These are phyloP conservation scores for Xanthostigma xanthostigma DNA, from an alignment of 2,888 invertebrate genomes.

Conservation along the genomic window DNA sequence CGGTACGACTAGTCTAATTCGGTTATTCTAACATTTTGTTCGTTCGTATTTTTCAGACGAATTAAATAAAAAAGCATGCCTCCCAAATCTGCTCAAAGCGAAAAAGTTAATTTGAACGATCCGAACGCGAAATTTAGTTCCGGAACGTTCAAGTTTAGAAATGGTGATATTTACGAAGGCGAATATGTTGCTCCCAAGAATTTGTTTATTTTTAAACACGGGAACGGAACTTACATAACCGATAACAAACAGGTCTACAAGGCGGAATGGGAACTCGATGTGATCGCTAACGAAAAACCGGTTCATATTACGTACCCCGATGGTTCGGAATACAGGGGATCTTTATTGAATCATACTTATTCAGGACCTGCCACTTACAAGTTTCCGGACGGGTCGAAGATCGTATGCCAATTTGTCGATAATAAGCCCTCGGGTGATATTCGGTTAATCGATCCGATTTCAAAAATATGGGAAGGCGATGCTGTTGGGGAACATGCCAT, in stretches of 20 bases:
- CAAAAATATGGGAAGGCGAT: slow-evolving; percentile 36
- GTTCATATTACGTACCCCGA: slow-evolving; percentile 30
- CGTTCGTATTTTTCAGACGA: too few relatives aligned
- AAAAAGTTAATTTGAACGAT: too few relatives aligned
- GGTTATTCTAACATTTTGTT: too few relatives aligned
- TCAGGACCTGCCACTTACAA: slow-evolving; percentile 32
- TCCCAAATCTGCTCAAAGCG: too few relatives aligned
- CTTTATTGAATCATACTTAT: slow-evolving; percentile 33
- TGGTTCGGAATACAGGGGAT: slow-evolving; percentile 34
- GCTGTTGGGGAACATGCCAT: slow-evolving; percentile 15
- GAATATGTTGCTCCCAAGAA: too few relatives aligned
- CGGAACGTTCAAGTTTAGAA: too few relatives aligned
- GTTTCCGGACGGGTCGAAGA: slow-evolving; percentile 33
- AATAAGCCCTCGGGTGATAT: slow-evolving; percentile 34
- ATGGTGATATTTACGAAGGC: too few relatives aligned
- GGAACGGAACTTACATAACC: slow-evolving; percentile 38
- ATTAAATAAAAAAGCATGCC: too few relatives aligned
- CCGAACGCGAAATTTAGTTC: too few relatives aligned
- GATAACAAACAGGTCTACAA: slow-evolving; percentile 40
- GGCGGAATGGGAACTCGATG: slow-evolving; percentile 40
- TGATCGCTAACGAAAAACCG: slow-evolving; percentile 25
- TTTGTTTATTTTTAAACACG: slow-evolving; percentile 14
- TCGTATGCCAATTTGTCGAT: slow-evolving; percentile 33
- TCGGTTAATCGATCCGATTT: slow-evolving; percentile 34
- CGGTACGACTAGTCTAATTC: too few relatives aligned